Base-by-base conservation (phyloP, 2,113 vertebrate genomes). In the Aptenodytes patagonicus region DNA sequence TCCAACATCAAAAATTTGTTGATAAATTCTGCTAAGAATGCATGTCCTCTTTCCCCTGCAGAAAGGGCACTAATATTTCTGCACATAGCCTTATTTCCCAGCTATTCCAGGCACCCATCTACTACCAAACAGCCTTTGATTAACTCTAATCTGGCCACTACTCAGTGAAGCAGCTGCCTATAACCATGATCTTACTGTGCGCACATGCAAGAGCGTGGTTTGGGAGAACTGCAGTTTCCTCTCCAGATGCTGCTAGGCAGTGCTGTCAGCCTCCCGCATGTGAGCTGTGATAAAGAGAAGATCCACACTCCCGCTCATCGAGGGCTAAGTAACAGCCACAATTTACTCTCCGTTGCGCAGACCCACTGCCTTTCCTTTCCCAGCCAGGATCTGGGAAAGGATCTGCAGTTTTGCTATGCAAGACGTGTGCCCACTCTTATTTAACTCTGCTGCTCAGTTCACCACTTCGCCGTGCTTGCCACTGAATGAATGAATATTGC, bases 381-480 rank as follows among this genome's bases (percentile, higher is more conserved):
- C 81, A 36, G 47, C 17, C 84, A 46, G 36, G 36, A 36, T 36
- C 36, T 36, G 36, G 36, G 36, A 36, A 36, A n/a, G 26, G 11
- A 20, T 10, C n/a, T 15, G 54, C 0, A 7, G 14, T 19, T 90
- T 73, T 66, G 58, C 82, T 20, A 4, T 2, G 17, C 64, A 34
- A 78, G 29, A 47, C 0, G 0, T 2, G 3, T 44, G 18, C 55
- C 49, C 20, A 2, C 52, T 49, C 17, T 2, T 3, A 17, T 3
- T 10, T 28, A 69, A 38, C 68, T 36, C 61, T 4, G 26, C 60
- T 36, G 83, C 47, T 93, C 88, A 12, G 61, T 40, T 78, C 55
- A 34, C 15, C 2, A 4, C 66, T 72, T 25, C 6, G 32, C 82
- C 3, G 5, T 24, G 46, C 54, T 38, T 57, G 40, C 71, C 55